Conservation (phyloP, 2,888 invertebrate genomes). For the Augochlorella aurata region DNA sequence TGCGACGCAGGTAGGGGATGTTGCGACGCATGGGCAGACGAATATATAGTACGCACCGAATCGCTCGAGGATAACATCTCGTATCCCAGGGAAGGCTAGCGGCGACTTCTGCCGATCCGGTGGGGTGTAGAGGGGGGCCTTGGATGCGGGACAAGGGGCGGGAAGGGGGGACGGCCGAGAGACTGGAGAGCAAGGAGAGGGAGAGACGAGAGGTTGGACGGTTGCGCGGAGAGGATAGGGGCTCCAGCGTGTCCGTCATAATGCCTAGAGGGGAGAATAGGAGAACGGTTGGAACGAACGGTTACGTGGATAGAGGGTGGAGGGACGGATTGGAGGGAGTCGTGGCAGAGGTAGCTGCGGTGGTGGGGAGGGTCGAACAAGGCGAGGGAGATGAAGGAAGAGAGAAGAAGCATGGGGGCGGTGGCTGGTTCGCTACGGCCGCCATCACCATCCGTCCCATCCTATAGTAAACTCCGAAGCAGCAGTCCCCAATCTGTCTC, state of each 20-base stretch:
- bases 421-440: constrained; percentile 84
- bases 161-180: constrained; percentile 18
- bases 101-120: constrained; percentile 29
- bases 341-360: constrained; percentile 26
- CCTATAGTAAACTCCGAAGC: constrained; percentile 76
- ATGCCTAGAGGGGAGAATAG: constrained; percentile 54
- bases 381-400: constrained; percentile 57
- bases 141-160: neutral
- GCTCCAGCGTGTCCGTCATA: constrained; percentile 59
- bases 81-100: constrained; percentile 54
- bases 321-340: constrained; percentile 37
- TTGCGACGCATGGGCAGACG: constrained; percentile 65
- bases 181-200: constrained; percentile 25
- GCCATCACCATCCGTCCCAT: constrained; percentile 83
- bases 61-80: constrained; percentile 68
- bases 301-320: constrained; percentile 27
- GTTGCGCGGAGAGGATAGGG: constrained; percentile 18
- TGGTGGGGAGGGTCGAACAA: constrained; percentile 50
- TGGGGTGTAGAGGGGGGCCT: constrained; percentile 10
- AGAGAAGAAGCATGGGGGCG: constrained; percentile 80
- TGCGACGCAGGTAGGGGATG: constrained; percentile 69
- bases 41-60: constrained; percentile 63
- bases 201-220: constrained; percentile 34
- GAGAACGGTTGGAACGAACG: constrained; percentile 45
- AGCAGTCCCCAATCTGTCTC: constrained; percentile 75